Conservation (phyloP, 92 coral and sea anemone genomes). For the Chrysogorgia sp. region DNA sequence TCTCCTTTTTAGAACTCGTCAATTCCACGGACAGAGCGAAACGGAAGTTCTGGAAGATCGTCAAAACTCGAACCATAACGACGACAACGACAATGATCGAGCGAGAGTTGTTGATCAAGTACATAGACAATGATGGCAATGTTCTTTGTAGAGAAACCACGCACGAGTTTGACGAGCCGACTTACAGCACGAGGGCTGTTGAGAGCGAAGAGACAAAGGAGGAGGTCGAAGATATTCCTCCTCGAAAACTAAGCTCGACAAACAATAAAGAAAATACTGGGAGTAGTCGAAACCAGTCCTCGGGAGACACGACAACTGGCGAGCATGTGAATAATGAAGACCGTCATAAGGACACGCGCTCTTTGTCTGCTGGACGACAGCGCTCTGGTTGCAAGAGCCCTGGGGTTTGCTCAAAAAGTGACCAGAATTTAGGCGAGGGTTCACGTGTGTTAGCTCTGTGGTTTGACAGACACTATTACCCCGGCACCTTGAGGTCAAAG, state of each 20-base stretch:
- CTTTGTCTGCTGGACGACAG: not conserved
- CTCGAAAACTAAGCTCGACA: not conserved
- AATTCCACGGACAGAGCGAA: not conserved
- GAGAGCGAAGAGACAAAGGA: not conserved
- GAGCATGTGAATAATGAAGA: too few species aligned
- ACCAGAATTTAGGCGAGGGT: conserved; percentile 33
- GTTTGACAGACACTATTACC: conserved; percentile 84
- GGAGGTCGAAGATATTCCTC: conserved; percentile 7
- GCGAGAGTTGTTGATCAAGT: not conserved
- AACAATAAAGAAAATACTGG: not conserved
- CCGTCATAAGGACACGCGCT: not conserved
- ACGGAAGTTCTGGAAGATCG: conserved; percentile 4
- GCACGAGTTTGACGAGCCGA: conserved; percentile 4
- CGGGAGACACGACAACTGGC: not conserved
- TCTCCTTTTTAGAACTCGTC: not conserved
- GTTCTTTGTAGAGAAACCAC: not conserved
- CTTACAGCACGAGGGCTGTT: not conserved
- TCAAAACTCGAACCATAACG: not conserved
- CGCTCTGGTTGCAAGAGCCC: not conserved
- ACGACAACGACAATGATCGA: not conserved
- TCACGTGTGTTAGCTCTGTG: conserved; percentile 90
- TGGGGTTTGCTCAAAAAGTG: not conserved
- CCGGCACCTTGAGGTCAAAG: conserved; percentile 69
- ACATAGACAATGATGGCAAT: not conserved
- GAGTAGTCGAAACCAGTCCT: not conserved